A percentile compares a stretch with the other conserved stretches of the same genome.
Conservation (phyloP, 2,113 vertebrate genomes). For the Zootoca vivipara region DNA sequence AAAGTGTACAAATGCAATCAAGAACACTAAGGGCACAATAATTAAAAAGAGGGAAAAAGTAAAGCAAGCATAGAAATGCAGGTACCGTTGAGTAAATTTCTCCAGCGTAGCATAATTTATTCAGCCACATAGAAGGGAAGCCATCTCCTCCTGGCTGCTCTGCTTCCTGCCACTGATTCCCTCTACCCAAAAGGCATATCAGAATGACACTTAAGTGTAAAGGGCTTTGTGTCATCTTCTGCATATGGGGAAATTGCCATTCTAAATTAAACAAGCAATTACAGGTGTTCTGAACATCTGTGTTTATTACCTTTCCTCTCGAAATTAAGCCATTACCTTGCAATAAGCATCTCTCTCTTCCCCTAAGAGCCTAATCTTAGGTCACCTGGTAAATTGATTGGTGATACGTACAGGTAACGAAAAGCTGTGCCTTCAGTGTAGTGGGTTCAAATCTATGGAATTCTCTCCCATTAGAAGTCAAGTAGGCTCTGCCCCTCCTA, state of each 20-base stretch:
- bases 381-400: not conserved
- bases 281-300: not conserved
- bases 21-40: not conserved
- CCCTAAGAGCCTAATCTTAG: not conserved
- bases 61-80: not conserved
- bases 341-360: not conserved
- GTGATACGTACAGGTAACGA: not conserved
- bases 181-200: not conserved
- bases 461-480: too few relatives aligned
- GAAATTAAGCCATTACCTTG: not conserved
- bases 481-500: too few relatives aligned
- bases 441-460: too few relatives aligned
- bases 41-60: not conserved
- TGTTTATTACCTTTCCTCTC: not conserved
- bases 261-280: not conserved
- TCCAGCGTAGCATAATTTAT: not conserved
- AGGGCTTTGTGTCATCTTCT: not conserved
- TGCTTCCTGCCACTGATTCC: not conserved
- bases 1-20: not conserved
- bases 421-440: not conserved
- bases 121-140: fast-evolving
- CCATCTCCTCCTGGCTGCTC: not conserved
- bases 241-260: conserved; percentile 5
- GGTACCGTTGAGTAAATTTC: not conserved
- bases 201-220: conserved; percentile 13